phyloP scores from a whole-genome alignment of 23 tunicate species.

The Styela plicata region DNA sequence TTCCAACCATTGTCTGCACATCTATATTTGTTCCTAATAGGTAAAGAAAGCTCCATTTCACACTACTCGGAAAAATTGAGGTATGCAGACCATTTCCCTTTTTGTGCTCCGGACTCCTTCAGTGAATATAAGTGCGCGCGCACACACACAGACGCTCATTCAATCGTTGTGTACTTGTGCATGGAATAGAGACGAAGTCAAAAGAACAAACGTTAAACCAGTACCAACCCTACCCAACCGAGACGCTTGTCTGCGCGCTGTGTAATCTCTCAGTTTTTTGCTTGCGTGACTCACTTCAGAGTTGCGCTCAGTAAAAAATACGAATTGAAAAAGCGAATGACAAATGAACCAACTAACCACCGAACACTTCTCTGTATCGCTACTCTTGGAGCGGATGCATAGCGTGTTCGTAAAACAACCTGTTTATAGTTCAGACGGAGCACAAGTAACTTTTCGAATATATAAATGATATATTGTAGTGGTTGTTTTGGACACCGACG shows the following conservation, averaged over 20 bases:
- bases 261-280: slow-evolving; percentile 10
- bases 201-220: slow-evolving; percentile 28
- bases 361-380: neutral
- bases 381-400: neutral
- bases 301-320: neutral
- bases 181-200: slow-evolving; percentile 27
- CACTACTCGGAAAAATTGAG: neutral
- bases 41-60: neutral
- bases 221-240: slow-evolving; percentile 78
- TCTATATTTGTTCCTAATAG: neutral
- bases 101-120: slow-evolving; percentile 32
- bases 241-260: slow-evolving; percentile 38
- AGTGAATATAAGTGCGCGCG: slow-evolving; percentile 23
- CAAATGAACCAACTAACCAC: neutral
- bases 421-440: neutral
- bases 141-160: slow-evolving; percentile 7
- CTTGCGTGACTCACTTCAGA: slow-evolving; percentile 10
- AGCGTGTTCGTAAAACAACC: neutral
- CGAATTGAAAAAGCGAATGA: neutral
- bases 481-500: no score
- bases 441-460: neutral
- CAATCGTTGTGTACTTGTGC: slow-evolving; percentile 21
- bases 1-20: neutral
- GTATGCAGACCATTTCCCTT: slow-evolving; percentile 3
- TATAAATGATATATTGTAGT: neutral